Conservation (phyloP, 2,797 vertebrate genomes). For the Ammospiza maritima region DNA sequence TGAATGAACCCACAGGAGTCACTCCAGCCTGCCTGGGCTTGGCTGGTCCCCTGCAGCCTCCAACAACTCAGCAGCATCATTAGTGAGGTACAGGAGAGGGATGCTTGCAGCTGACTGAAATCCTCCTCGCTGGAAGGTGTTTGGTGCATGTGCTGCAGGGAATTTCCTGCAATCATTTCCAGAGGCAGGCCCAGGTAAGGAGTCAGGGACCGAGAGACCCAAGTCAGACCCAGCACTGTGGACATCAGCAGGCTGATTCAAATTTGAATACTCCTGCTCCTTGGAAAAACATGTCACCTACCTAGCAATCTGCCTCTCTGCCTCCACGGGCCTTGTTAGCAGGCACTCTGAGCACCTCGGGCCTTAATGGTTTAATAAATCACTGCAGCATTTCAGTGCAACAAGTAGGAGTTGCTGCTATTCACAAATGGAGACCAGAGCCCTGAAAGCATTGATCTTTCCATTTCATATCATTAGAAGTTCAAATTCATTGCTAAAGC, state of each 20-base stretch:
- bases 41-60: background rate
- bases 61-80: background rate
- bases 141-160: background rate
- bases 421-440: background rate
- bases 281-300: background rate
- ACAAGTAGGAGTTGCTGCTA: background rate
- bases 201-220: background rate
- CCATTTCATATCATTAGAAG: background rate
- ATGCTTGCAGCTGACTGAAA: background rate
- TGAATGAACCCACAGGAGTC: background rate
- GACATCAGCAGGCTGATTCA: background rate
- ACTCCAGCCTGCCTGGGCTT: background rate
- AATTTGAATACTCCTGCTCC: background rate
- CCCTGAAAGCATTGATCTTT: slow-evolving; percentile 6
- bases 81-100: background rate
- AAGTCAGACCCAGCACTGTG: background rate
- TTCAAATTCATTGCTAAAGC: background rate
- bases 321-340: background rate
- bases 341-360: background rate
- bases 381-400: background rate
- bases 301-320: background rate
- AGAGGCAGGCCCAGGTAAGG: background rate
- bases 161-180: background rate
- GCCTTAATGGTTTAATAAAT: slow-evolving; percentile 2
- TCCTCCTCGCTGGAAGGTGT: background rate